These are phyloP conservation scores for Ictidomys tridecemlineatus DNA, from an alignment of 2,113 vertebrate genomes.

Conservation along the genomic window DNA sequence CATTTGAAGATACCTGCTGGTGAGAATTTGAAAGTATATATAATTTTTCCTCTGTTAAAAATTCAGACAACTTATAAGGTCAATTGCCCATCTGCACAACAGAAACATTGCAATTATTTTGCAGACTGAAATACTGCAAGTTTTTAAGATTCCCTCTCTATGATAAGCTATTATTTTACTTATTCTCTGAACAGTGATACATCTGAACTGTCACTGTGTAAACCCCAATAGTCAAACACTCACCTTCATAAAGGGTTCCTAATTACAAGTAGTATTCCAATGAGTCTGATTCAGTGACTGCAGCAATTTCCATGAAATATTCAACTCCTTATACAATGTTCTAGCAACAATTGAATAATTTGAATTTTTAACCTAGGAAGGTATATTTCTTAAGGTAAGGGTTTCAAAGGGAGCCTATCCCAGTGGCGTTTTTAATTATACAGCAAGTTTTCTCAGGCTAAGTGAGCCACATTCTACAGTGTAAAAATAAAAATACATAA, in stretches of 20 bases:
- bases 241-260: not conserved
- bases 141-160: not conserved
- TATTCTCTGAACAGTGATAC: conserved; percentile 1
- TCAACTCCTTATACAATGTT: not conserved
- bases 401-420: not conserved
- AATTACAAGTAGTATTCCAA: conserved; percentile 11
- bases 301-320: not conserved
- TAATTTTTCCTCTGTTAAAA: conserved; percentile 41
- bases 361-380: not conserved
- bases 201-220: not conserved
- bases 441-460: not conserved
- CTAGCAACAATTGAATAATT: not conserved
- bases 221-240: not conserved
- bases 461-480: not conserved
- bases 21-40: conserved; percentile 41
- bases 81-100: conserved; percentile 32
- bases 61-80: conserved; percentile 48
- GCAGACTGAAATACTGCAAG: not conserved
- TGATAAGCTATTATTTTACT: conserved; percentile 48
- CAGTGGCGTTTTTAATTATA: not conserved
- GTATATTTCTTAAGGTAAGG: not conserved
- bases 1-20: conserved; percentile 36
- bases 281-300: not conserved
- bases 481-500: not conserved
- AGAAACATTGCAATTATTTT: not conserved